These are phyloP conservation scores for Spicauda simplicius DNA, from an alignment of 2,888 invertebrate species.

Conservation along the genomic window DNA sequence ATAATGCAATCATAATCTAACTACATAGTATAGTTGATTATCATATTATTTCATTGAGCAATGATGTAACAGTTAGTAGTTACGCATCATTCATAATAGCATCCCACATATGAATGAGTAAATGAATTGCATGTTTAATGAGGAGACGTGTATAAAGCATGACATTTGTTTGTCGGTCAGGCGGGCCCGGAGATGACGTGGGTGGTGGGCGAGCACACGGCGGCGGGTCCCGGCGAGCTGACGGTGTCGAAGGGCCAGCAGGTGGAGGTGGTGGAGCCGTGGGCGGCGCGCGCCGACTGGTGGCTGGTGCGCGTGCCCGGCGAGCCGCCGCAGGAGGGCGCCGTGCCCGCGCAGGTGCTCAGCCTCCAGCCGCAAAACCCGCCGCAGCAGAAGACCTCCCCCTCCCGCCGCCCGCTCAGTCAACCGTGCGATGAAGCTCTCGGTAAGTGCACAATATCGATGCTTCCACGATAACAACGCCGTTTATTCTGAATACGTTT, in stretches of 20 bases:
- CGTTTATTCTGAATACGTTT: too few species aligned
- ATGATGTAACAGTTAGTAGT: not conserved
- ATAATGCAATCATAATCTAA: too few species aligned
- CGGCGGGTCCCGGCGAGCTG: conserved; percentile 91
- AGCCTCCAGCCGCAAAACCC: conserved; percentile 69
- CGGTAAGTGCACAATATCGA: conserved; percentile 72
- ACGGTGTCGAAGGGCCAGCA: conserved; percentile 96
- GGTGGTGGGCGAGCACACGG: conserved; percentile 94
- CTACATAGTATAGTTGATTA: too few species aligned
- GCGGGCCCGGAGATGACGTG: conserved; percentile 95
- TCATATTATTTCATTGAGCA: not conserved
- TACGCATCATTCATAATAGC: not conserved
- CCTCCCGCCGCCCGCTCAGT: conserved; percentile 71
- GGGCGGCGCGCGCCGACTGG: conserved; percentile 87
- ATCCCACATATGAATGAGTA: not conserved
- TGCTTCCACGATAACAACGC: too few species aligned
- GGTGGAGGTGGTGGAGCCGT: conserved; percentile 95
- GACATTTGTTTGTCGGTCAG: conserved; percentile 65
- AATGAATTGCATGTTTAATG: not conserved
- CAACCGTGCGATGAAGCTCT: conserved; percentile 72
- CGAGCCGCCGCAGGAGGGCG: conserved; percentile 89
- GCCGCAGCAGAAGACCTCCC: conserved; percentile 69
- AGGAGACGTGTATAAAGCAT: not conserved
- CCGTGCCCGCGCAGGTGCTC: conserved; percentile 92
- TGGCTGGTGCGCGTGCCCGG: conserved; percentile 88